Percentiles rank a stretch among this genome's conserved stretches.
Conservation (phyloP, 2,888 invertebrate genomes). For the Synanthedon tipuliformis region DNA sequence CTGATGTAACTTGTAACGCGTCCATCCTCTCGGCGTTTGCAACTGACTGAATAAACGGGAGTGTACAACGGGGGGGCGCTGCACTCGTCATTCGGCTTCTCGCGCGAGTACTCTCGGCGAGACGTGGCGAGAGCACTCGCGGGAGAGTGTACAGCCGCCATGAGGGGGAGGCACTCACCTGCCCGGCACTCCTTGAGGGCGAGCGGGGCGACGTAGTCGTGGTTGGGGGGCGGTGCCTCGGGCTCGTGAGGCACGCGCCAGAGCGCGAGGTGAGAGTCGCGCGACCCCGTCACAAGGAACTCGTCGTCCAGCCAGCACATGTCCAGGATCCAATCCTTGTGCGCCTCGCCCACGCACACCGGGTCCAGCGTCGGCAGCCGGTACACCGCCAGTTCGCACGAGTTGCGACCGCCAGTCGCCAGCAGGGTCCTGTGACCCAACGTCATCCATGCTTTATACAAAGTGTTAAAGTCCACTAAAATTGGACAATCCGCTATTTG, state of each 20-base stretch:
- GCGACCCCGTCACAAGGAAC: slow-evolving; percentile 92
- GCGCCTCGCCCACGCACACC: slow-evolving; percentile 93
- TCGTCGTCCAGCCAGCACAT: slow-evolving; percentile 97
- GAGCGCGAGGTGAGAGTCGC: slow-evolving; percentile 90
- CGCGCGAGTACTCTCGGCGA: too few relatives aligned
- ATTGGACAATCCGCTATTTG: too few relatives aligned
- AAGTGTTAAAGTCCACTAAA: too few relatives aligned
- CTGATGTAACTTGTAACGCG: too few relatives aligned
- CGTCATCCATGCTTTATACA: too few relatives aligned
- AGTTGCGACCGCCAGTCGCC: slow-evolving; percentile 92
- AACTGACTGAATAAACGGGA: too few relatives aligned
- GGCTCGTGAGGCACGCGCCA: slow-evolving; percentile 80
- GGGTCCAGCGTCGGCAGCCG: slow-evolving; percentile 95
- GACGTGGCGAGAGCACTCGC: too few relatives aligned
- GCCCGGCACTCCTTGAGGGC: slow-evolving; percentile 83
- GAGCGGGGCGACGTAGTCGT: slow-evolving; percentile 73
- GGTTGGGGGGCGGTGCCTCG: slow-evolving; percentile 27
- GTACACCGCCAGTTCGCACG: slow-evolving; percentile 90
- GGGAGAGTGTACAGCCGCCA: too few relatives aligned
- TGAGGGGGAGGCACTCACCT: slow-evolving; percentile 31
- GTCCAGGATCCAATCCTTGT: slow-evolving; percentile 91
- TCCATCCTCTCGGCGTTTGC: too few relatives aligned
- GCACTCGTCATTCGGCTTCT: too few relatives aligned
- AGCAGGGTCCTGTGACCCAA: slow-evolving; percentile 72
- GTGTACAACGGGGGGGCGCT: too few relatives aligned